Base-by-base conservation (phyloP, 1,140 invertebrate genomes). In the Agraylea sexmaculata region DNA sequence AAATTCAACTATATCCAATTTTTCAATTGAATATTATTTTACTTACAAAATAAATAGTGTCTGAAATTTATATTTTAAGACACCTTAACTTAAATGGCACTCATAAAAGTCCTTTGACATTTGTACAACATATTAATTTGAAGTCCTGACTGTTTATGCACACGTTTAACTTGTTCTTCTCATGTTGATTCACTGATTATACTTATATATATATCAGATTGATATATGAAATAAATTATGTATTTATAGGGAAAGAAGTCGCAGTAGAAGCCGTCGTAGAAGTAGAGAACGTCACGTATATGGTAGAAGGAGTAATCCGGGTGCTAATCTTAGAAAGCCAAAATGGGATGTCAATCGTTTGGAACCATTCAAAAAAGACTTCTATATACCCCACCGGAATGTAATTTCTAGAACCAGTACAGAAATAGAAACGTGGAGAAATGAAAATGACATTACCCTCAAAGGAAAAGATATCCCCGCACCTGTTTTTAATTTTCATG, bases 321-420 rank as follows among this genome's bases (percentile, higher is more conserved):
- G 70, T 27, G 62, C 68, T 7, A 68, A 54, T 53, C 51, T 73
- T 18, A 57, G 80, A 22, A 83, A 80, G 64, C 79, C 82, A 5
- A 71, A 77, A 53, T 87, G 83, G 84, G 83, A 87, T 54, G 51
- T 82, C 21, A 77, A 69, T 34, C 71, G 79, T 43, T 61, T 94
- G 4, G 80, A 81, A 40, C 81, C 86, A 4, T 92, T 95, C 62
- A 84, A 89, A 54, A 94, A 94, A 68, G 85, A 92, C 54, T 95
- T 95, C 56, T 95, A 94, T 57, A 63, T 80, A 45, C 87, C 89
- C 31, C 78, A 82, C 55, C 70, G 76, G 3, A 69, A 74, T 37
- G 83, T 90, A 18, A 63, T 77, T 43, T 77, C 74, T 46, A 66
- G 82, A 51, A 60, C 78, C 37, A 69, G 74, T 36, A 69, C 71